Base-by-base conservation (phyloP, 1,140 invertebrate species). In the Drosophila pseudoobscura region DNA sequence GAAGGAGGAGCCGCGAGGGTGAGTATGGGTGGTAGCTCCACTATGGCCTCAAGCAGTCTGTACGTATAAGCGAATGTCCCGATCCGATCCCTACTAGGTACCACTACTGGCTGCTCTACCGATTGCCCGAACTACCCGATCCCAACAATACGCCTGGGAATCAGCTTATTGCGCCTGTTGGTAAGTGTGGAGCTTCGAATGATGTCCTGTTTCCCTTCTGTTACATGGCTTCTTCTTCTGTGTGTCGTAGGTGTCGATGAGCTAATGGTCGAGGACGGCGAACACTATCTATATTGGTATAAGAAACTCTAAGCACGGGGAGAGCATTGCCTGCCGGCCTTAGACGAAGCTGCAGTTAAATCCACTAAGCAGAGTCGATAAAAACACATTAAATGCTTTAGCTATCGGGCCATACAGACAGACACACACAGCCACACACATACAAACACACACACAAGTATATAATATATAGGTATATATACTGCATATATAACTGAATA, bases 251-350 rank as follows among this genome's bases (percentile, higher is more conserved):
- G 96, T 84, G 96, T 97, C 8, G 96, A 97, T 88, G 96, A 97
- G 83, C 92, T 97, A 64, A 93, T 95, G 69, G 95, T 97, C 9
- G 95, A 96, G 92, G 95, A 97, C 78, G 95, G 96, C 6, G 96
- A 97, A 85, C 95, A 96, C 88, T 96, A 96, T 90, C 93, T 97
- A 8, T 97, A 97, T 92, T 97, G 96, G 96, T 97, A 97, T 92
- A 97, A 97, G 92, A 97, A 97, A 92, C 93, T 97, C 89, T 97
- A 96, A 96, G 75, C 73, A 71, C 76, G 58, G 31, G 50, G 15
- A 55, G 47, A 57, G 56, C 65, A 74, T 57, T 75, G 60, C 59
- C 54, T 39, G 11, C 35, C 68, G 76, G 84, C 84, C 84, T 89
- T 84, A 79, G 84, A 80, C 76, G 57, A 49, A 78, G 80, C 78